Evolutionary conservation across 2,113 vertebrate species (phyloP), one percentile per base, ranked within the genome.

Genomic region (Dicaeum eximium): DNA sequence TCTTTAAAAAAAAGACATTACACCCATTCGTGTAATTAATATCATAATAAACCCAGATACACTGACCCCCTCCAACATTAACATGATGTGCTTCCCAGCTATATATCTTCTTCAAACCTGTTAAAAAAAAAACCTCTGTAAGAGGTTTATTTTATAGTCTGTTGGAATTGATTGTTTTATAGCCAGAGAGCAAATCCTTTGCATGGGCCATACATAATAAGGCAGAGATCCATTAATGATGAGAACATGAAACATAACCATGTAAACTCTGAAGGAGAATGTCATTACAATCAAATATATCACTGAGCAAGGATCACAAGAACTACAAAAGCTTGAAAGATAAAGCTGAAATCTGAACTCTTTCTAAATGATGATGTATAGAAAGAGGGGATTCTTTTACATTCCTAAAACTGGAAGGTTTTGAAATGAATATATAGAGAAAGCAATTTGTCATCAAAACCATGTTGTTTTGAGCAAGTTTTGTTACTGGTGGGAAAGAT

Each of bases 171-270:
- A 91, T 21, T 61, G 13, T 62, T 92, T 87, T 45, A 77, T 9
- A 80, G 71, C 48, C 65, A 90, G 35, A 80, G 35, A 71, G 71
- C 11, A 81, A 84, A 87, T 91, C 77, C 65, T 93, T 93, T 79
- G 53, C 22, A 18, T 71, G 66, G 67, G 47, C 42, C 58, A 44
- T 62, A 69, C 50, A 40, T 84, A 89, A 66, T 61, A 61, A 93
- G 31, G 19, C 78, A 95, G 50, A 93, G 42, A 70, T 87, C 77
- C 53, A 65, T 85, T 94, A 95, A 90, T 92, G 80, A 93, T 74
- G 48, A 88, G 79, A 87, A 85, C 66, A 77, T 70, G 66, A 94
- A 95, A 83, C 62, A 66, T 56, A 89, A 38, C 57, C 33, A 21
- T 71, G 88, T 80, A 88, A 94, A 90, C 22, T 82, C 74, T 86